A percentile compares a stretch with the other conserved stretches of the same genome.
Conservation (phyloP, 2,888 invertebrate species). For the Ophioninae sp. region DNA sequence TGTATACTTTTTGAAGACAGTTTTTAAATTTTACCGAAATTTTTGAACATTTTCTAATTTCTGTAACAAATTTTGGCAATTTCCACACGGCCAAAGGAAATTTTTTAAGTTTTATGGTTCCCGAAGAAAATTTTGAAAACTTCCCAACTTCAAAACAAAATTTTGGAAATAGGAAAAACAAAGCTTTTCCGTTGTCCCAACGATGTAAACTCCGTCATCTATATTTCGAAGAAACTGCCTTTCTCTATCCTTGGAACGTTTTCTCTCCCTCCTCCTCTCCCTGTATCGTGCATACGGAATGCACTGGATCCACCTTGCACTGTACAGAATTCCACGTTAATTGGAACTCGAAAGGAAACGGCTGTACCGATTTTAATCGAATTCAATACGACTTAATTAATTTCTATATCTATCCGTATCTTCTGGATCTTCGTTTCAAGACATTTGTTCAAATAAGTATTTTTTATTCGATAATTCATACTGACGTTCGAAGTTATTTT, state of each 20-base stretch:
- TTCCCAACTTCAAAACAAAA: too few species aligned
- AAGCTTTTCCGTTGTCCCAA: too few species aligned
- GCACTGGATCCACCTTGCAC: background rate
- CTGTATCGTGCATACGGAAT: background rate
- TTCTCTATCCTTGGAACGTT: background rate
- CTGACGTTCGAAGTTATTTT: background rate
- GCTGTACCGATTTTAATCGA: background rate
- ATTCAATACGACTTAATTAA: background rate
- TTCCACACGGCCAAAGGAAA: too few species aligned
- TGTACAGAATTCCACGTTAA: background rate
- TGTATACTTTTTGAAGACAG: too few species aligned
- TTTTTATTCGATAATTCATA: background rate
- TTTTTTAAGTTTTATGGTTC: too few species aligned
- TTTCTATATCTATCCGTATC: background rate
- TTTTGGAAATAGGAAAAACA: too few species aligned
- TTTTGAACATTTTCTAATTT: too few species aligned
- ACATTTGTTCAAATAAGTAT: background rate
- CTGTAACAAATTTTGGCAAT: too few species aligned
- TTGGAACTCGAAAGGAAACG: background rate
- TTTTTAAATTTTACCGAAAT: too few species aligned
- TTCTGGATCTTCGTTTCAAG: background rate
- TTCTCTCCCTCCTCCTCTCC: background rate
- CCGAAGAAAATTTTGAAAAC: too few species aligned
- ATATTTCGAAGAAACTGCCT: background rate
- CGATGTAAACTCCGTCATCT: too few species aligned